phyloP scores from a whole-genome alignment of 1,140 invertebrate species.

The Cylas formicarius region DNA sequence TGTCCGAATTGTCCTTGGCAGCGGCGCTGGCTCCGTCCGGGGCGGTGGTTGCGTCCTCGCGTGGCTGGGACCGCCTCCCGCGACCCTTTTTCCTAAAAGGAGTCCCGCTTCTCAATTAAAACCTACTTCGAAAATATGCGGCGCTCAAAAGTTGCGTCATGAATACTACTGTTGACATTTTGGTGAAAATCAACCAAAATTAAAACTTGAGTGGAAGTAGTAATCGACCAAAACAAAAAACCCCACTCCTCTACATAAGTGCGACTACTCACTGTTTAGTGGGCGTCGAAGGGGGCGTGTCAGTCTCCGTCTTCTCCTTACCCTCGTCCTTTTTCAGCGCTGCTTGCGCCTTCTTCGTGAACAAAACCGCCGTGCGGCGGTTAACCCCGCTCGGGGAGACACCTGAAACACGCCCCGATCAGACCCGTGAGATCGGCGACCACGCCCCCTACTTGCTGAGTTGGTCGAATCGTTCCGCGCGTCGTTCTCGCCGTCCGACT shows the following conservation, averaged over 20 bases:
- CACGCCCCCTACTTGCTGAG: constrained; percentile 60
- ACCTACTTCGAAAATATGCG: constrained; percentile 1
- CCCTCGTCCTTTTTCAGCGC: constrained; percentile 40
- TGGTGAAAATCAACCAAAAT: no score
- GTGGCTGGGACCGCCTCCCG: constrained; percentile 12
- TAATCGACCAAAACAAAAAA: no score
- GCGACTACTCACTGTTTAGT: no score
- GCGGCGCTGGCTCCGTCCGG: constrained; percentile 9
- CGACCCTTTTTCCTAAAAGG: constrained; percentile 33
- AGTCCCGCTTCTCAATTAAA: constrained; percentile 21
- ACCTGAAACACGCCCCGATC: constrained; percentile 7
- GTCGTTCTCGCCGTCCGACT: constrained; percentile 12
- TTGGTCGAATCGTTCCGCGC: constrained; percentile 1
- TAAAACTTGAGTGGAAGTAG: no score
- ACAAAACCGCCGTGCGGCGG: constrained; percentile 72
- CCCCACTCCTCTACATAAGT: no score
- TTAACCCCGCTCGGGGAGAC: constrained; percentile 57
- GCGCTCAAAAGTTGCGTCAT: background rate
- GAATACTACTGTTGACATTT: constrained; percentile 14
- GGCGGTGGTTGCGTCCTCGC: constrained; percentile 3
- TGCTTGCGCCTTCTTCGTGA: constrained; percentile 65
- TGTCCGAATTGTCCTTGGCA: constrained; percentile 22
- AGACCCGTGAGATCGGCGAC: no score
- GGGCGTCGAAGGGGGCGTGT: constrained; percentile 3
- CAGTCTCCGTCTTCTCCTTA: constrained; percentile 26